A percentile compares a stretch with the other conserved stretches of the same genome.
phyloP scores from a whole-genome alignment of 2,888 invertebrate species.

The Cantharis rustica region DNA sequence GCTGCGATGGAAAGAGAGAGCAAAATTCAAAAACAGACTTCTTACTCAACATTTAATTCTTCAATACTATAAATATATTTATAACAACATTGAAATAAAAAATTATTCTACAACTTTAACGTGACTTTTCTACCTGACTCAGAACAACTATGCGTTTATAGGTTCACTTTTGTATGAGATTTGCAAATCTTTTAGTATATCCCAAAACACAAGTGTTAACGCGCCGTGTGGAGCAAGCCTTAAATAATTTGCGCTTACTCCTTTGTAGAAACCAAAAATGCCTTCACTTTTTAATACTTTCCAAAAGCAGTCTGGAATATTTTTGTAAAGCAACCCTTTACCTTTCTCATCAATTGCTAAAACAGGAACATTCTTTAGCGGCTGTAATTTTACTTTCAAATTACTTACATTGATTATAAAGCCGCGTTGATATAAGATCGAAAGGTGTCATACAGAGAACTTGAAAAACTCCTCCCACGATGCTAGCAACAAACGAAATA shows the following conservation, averaged over 20 bases:
- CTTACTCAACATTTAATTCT: neutral
- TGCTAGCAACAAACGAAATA: constrained; percentile 69
- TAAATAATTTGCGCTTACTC: constrained; percentile 84
- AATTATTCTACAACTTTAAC: neutral
- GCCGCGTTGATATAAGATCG: constrained; percentile 85
- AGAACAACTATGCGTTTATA: neutral
- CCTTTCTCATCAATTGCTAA: constrained; percentile 67
- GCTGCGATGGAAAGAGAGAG: no score
- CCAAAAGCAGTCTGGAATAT: constrained; percentile 73
- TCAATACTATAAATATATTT: neutral
- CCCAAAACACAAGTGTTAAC: constrained; percentile 86
- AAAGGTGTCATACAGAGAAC: constrained; percentile 82
- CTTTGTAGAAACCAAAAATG: constrained; percentile 84
- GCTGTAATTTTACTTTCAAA: neutral
- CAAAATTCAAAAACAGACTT: no score
- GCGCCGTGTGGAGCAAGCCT: constrained; percentile 90
- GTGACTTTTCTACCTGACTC: neutral
- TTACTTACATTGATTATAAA: constrained; percentile 81
- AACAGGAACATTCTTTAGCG: neutral
- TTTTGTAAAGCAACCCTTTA: constrained; percentile 69
- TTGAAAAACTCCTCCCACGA: constrained; percentile 77
- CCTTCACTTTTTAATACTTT: constrained; percentile 82
- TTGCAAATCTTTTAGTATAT: constrained; percentile 48
- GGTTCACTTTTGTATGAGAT: neutral
- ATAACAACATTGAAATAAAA: neutral